These are phyloP conservation scores for Gadopsis marmoratus DNA, from an alignment of 2,797 vertebrate species.

Conservation along the genomic window DNA sequence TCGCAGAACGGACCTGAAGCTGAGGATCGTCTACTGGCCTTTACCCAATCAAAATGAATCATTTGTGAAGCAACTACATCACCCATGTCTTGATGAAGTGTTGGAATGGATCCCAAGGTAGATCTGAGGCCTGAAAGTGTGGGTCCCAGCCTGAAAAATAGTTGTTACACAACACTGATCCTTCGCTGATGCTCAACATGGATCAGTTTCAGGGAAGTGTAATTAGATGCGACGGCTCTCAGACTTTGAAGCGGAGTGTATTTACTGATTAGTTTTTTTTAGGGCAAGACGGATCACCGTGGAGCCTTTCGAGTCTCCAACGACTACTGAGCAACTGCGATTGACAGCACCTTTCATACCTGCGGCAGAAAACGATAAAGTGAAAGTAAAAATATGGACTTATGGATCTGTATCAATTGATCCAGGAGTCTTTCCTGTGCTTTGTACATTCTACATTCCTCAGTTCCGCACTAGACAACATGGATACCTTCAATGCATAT, in stretches of 20 bases:
- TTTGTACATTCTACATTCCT: conserved; percentile 47
- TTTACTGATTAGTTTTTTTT: conserved; percentile 31
- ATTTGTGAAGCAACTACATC: neutral
- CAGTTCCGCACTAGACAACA: conserved; percentile 24
- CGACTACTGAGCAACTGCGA: neutral
- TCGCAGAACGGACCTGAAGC: neutral
- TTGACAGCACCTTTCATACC: neutral
- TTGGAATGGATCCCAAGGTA: conserved; percentile 7
- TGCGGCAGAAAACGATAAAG: neutral
- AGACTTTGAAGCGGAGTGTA: neutral
- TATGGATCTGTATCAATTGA: neutral
- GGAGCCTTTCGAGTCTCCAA: neutral
- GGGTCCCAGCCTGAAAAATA: neutral
- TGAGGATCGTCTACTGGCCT: neutral
- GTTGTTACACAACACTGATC: conserved; percentile 5
- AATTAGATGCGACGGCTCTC: conserved; percentile 2
- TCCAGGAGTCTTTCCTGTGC: conserved; percentile 5
- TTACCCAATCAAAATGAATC: conserved; percentile 4
- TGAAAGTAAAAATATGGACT: neutral
- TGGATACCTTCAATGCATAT: conserved; percentile 32
- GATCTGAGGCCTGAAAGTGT: neutral
- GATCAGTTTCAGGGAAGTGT: conserved; percentile 42
- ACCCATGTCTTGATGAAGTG: neutral
- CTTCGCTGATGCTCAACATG: neutral
- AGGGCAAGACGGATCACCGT: conserved; percentile 17